Conservation (phyloP, 2,888 invertebrate genomes). For the Epistrophe grossulariae region DNA sequence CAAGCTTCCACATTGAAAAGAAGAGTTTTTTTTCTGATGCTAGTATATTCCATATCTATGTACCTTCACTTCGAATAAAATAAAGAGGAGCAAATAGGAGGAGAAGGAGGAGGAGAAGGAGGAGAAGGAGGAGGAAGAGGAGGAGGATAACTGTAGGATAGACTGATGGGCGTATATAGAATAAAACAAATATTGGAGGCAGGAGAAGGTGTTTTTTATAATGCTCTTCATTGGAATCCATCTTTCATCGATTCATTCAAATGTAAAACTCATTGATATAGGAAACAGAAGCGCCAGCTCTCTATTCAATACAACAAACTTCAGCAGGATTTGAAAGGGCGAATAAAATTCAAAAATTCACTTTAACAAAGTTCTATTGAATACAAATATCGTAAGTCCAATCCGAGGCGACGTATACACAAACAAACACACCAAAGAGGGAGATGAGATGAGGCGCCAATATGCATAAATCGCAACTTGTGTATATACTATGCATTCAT, state of each 20-base stretch:
- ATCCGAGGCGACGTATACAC: background rate
- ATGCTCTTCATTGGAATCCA: constrained; percentile 54
- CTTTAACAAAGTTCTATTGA: constrained; percentile 9
- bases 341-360: constrained; percentile 32
- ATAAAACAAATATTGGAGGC: constrained; percentile 4
- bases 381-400: constrained; percentile 2
- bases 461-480: constrained; percentile 13
- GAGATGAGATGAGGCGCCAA: constrained; percentile 19
- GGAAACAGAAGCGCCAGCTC: constrained; percentile 17
- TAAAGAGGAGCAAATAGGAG: background rate
- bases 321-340: constrained; percentile 3
- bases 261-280: constrained; percentile 63
- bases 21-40: constrained; percentile 17
- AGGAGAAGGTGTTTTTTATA: constrained; percentile 28
- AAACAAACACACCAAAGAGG: background rate
- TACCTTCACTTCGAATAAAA: background rate
- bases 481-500: background rate
- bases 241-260: constrained; percentile 64
- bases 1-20: constrained; percentile 32
- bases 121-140: no score
- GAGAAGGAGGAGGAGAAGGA: no score
- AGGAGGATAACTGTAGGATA: background rate
- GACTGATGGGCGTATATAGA: constrained; percentile 21
- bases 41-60: constrained; percentile 9
- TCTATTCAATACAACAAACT: background rate